Evolutionary conservation across 2,888 invertebrate species (phyloP).

Genomic region (Sepioteuthis lessoniana): DNA sequence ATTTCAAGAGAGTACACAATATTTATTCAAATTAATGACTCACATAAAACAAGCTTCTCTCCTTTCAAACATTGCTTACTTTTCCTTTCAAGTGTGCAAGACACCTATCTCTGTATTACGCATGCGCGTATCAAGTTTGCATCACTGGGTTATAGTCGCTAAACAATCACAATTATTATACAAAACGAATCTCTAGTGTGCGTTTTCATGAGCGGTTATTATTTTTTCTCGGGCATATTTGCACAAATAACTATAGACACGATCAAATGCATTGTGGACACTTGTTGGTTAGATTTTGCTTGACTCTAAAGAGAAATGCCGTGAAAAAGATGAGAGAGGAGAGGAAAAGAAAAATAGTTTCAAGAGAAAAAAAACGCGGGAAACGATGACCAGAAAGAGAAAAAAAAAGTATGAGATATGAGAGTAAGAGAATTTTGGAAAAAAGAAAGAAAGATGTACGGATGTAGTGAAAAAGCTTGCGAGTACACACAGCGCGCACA

Average conservation of each 20-base stretch:
- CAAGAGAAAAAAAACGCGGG: too few relatives aligned
- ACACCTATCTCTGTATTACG: not conserved
- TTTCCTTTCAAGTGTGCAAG: too few relatives aligned
- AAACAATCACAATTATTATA: not conserved
- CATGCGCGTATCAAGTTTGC: not conserved
- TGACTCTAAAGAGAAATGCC: too few relatives aligned
- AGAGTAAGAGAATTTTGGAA: not conserved
- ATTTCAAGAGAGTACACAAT: slow-evolving; percentile 11
- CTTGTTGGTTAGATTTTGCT: not conserved
- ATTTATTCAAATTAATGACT: not conserved
- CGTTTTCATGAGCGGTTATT: not conserved
- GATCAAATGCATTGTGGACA: not conserved
- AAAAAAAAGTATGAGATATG: not conserved
- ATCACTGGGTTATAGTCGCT: not conserved
- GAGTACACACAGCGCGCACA: too few relatives aligned
- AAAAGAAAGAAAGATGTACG: not conserved
- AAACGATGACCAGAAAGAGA: too few relatives aligned
- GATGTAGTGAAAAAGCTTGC: not conserved
- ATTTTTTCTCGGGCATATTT: not conserved
- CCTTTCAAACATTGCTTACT: not conserved
- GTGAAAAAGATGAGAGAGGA: too few relatives aligned
- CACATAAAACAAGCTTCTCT: not conserved
- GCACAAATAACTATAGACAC: not conserved
- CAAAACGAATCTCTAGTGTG: not conserved
- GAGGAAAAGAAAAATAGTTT: too few relatives aligned